Percentiles rank a stretch among this genome's conserved stretches.
Evolutionary conservation across 2,888 invertebrate genomes (phyloP).

Genomic region (Pristionchus arcanus): DNA sequence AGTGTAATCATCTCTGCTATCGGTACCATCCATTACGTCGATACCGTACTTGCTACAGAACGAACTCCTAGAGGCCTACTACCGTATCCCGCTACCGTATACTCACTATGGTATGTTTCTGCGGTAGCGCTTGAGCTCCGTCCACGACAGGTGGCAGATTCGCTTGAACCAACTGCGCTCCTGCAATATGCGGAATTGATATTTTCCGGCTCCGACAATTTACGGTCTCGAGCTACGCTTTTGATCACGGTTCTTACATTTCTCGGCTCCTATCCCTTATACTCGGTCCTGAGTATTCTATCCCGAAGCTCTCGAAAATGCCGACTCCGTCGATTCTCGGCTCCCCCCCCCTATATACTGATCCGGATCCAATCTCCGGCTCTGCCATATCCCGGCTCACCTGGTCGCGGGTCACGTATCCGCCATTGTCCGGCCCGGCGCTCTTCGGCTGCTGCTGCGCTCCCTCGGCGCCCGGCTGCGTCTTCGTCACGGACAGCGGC

Average conservation of each 20-base stretch:
- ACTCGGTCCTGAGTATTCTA: too few relatives aligned
- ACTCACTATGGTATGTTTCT: conserved; percentile 9
- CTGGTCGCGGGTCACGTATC: conserved; percentile 34
- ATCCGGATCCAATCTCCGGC: not conserved
- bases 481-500: not conserved
- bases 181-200: not conserved
- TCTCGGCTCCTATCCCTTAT: too few relatives aligned
- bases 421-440: not conserved
- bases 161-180: conserved; percentile 39
- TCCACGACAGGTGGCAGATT: conserved; percentile 32
- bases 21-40: not conserved
- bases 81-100: not conserved
- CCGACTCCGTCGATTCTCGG: too few relatives aligned
- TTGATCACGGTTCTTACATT: not conserved
- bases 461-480: not conserved
- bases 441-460: not conserved
- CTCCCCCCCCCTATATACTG: too few relatives aligned
- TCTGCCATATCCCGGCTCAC: not conserved
- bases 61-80: not conserved
- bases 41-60: too few relatives aligned
- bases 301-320: too few relatives aligned
- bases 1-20: not conserved
- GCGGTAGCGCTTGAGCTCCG: conserved; percentile 42
- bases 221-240: not conserved
- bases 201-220: not conserved